phyloP scores from a whole-genome alignment of 2,888 invertebrate species.

The Ypsolopha scabrella region DNA sequence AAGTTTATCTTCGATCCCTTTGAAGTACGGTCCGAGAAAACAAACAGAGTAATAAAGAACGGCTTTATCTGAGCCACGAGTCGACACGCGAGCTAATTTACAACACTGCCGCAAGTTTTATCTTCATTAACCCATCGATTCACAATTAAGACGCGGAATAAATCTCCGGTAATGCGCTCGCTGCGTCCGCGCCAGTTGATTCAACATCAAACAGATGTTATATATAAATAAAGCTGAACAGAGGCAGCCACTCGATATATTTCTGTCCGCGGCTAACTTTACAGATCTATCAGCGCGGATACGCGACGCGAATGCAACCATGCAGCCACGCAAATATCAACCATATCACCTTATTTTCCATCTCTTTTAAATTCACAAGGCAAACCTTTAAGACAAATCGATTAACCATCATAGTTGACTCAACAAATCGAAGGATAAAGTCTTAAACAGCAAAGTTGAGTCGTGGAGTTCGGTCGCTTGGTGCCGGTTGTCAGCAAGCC shows the following conservation, averaged over 20 bases:
- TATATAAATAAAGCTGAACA: conserved; percentile 69
- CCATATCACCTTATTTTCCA: conserved; percentile 1
- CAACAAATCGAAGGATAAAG: too few species aligned
- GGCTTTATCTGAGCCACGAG: conserved; percentile 66
- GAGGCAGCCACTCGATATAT: conserved; percentile 70
- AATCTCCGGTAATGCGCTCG: conserved; percentile 68
- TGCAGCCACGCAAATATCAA: conserved; percentile 10
- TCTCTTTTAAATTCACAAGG: neutral
- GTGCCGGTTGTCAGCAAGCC: conserved; percentile 26
- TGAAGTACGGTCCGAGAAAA: conserved; percentile 66
- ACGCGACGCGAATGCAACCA: conserved; percentile 32
- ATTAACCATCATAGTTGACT: too few species aligned
- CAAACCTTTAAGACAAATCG: too few species aligned
- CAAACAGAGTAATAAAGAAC: conserved; percentile 70
- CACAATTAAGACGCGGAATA: conserved; percentile 71
- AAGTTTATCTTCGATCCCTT: conserved; percentile 63
- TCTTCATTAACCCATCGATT: conserved; percentile 72
- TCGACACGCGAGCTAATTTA: conserved; percentile 71
- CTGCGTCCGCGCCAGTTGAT: conserved; percentile 63
- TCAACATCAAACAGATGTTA: conserved; percentile 69
- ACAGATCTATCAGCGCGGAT: conserved; percentile 60
- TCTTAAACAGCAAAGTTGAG: too few species aligned
- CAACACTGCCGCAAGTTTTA: conserved; percentile 69
- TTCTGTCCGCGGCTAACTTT: conserved; percentile 69
- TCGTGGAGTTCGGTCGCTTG: neutral